Evolutionary conservation across 2,797 vertebrate genomes (phyloP), one percentile per base, ranked within the genome.

Genomic region (Chrysocyon brachyurus): DNA sequence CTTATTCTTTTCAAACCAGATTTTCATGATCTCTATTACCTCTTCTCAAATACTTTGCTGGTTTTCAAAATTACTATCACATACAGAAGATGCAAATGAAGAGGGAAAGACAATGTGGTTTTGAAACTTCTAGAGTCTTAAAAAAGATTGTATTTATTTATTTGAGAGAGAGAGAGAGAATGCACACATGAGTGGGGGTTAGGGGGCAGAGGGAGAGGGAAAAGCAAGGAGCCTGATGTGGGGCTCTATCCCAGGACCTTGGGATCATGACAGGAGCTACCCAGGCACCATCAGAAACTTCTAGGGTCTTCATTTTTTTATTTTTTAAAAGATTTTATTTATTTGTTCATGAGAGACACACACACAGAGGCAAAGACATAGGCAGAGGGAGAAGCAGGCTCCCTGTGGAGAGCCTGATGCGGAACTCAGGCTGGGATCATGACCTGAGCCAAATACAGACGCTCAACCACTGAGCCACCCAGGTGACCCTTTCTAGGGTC

Each of bases 1-100:
- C 36, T 92, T 86, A 93, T 14, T 97, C 61, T 89, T 90, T 96
- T 96, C 66, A 86, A 91, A 66, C 56, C 36, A 94, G 61, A 94
- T 75, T 92, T 63, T 92, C 49, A 70, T 70, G 88, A 46, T 63
- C 90, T 92, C 40, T 91, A 14, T 49, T 77, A 92, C 83, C 16
- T 96, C 82, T 94, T 81, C 22, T 96, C 66, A 21, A 61, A 73
- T 1, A 88, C 3, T 85, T 72, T 57, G 10, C 28, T 96, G 57
- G 46, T 93, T 93, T 95, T 93, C 24, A 96, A 94, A 95, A 78
- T 93, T 91, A 87, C 2, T 94, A 26, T 24, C 59, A 97, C 19
- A 82, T 56, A 46, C 12, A 81, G 46, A 93, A 63, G 54, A 75
- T 28, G 19, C 10, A 87, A 96, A 79, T 70, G 22, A 92, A 40